Evolutionary conservation across 1,140 invertebrate species (phyloP), one percentile per base, ranked within the genome.

Genomic region (Trypoxylus dichotomus): DNA sequence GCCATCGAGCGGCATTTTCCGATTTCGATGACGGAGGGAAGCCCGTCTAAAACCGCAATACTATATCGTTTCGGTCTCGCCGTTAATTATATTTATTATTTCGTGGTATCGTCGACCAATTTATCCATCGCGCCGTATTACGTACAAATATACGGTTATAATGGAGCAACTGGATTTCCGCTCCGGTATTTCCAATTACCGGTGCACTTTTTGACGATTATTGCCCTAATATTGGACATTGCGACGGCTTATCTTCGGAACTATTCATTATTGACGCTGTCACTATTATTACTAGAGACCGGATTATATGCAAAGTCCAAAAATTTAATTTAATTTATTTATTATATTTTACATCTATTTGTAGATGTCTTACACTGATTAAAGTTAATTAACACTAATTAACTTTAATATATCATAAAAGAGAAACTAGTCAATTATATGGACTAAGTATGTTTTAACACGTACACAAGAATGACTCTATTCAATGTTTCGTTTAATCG

Each of bases 41-140:
- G 47, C 47, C 19, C 47, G 47, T 54, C 19, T 15, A 19, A n/a
- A 54, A 54, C 19, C 47, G 47, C 19, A 54, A 54, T 54, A 19
- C 47, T 19, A 54, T 54, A 19, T 54, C 13, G 47, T 19, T 54
- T 19, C 47, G 19, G 1, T 54, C 15, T 15, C 6, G 47, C 19
- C 47, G 47, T 54, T 54, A 54, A 54, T 54, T 54, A 54, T 54
- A 54, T 54, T 54, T 54, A 54, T 54, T 54, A 54, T 54, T 54
- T 54, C 47, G 47, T 19, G 47, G 47, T n/a, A 19, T 54, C 47
- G 47, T 54, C 47, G 47, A 19, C 15, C 15, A 19, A 54, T 54
- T 54, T 54, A 54, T 54, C 47, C 19, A n/a, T 54, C 15, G 47
- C 19, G 19, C 47, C n/a, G 19, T n/a, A 54, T 15, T 19, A 54